Base-by-base conservation (phyloP, 2,113 vertebrate genomes). In the Tichodroma muraria region DNA sequence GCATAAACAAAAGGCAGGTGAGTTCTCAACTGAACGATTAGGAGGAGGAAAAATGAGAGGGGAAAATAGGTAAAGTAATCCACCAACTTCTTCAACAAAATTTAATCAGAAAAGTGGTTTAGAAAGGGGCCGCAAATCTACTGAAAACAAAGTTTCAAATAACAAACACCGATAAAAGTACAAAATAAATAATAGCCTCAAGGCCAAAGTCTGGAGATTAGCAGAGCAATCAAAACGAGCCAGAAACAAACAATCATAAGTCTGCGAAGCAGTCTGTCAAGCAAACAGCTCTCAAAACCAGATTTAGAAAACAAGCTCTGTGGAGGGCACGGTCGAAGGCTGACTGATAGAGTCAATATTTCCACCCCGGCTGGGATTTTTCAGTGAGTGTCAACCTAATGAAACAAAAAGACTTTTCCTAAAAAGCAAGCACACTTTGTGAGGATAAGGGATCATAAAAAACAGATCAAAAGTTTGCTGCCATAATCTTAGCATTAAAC, bases 191-290 rank as follows among this genome's bases (percentile, higher is more conserved):
- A 88, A 93, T n/a, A 86, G 85, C 93, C 85, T 80, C 53, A 45
- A 97, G 94, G 90, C 85, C 94, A 84, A 96, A 94, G 88, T 96
- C 85, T 80, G 95, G 80, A 94, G 95, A 95, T 96, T 95, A 95
- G 76, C 53, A 78, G 44, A 90, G 90, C 85, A 95, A 96, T 93
- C 94, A 90, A 69, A 83, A 88, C 10, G 56, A 89, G 47, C 44
- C 80, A 91, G 90, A 93, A 94, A 92, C 87, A 95, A 95, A 88
- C 82, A 95, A 75, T 78, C 57, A 7, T 68, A 90, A 84, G 76
- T 84, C 88, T 90, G 56, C 0, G 0, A 85, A 90, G 76, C 81
- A 94, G 79, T 80, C 85, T 93, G 81, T 87, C 85, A 88, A 93
- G 75, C 47, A 88, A 95, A 80, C 24, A 95, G 79, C 69, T 75